phyloP scores from a whole-genome alignment of 1,140 invertebrate genomes.

The Drosophila pseudoananassae region DNA sequence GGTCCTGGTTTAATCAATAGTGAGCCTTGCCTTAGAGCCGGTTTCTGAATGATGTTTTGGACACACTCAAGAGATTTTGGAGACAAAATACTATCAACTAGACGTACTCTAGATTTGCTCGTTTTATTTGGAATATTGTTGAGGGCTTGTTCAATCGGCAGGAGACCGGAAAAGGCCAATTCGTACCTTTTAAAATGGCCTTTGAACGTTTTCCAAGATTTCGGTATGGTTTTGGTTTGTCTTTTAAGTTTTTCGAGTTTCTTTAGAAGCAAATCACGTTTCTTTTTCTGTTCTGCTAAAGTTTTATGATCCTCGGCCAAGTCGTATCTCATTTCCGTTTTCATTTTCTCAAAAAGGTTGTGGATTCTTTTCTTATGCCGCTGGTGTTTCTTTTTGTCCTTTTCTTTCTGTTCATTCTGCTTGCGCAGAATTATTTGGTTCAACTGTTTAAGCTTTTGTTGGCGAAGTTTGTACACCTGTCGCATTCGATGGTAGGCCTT shows the following conservation, averaged over 20 bases:
- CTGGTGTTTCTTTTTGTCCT: background rate
- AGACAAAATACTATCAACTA: background rate
- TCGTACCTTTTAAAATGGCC: background rate
- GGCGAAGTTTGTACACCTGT: background rate
- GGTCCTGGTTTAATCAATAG: background rate
- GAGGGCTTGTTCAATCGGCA: background rate
- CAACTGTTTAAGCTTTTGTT: background rate
- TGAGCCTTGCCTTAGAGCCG: background rate
- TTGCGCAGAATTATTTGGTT: background rate
- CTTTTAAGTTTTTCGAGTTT: background rate
- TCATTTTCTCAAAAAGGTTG: background rate
- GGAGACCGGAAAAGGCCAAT: background rate
- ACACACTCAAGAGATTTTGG: background rate
- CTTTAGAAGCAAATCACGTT: background rate
- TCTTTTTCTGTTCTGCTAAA: background rate
- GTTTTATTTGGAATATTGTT: background rate
- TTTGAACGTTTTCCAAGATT: background rate
- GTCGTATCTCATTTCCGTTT: background rate
- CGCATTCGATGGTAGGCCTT: background rate
- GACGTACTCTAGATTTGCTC: no score
- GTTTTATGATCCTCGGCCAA: background rate
- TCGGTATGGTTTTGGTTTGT: background rate
- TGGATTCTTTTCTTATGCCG: background rate
- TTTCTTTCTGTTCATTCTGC: background rate
- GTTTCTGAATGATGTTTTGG: background rate